phyloP scores from a whole-genome alignment of 2,797 vertebrate species.

The Nasua narica region DNA sequence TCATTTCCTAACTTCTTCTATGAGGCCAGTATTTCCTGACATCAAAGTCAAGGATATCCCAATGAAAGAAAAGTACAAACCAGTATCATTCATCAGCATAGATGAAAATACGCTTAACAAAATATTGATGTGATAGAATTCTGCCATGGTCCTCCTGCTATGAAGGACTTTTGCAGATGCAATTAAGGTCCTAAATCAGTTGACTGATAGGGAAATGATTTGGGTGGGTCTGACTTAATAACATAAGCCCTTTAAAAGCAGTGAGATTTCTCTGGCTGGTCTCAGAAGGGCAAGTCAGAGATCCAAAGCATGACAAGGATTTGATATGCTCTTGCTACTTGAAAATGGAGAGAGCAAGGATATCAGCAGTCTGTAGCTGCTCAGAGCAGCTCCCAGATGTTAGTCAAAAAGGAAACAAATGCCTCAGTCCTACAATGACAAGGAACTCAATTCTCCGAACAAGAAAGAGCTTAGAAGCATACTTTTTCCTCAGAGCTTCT shows the following conservation, averaged over 20 bases:
- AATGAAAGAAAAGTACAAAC: not conserved
- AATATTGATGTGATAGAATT: slow-evolving; percentile 6
- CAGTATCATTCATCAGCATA: not conserved
- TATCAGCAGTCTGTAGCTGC: not conserved
- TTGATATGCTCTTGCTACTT: not conserved
- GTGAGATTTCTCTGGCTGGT: not conserved
- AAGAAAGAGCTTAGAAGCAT: not conserved
- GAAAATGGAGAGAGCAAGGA: not conserved
- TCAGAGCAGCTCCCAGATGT: not conserved
- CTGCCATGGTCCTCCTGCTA: not conserved
- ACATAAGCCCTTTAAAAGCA: not conserved
- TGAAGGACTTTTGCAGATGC: slow-evolving; percentile 23
- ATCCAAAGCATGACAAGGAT: not conserved
- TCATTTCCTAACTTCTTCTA: not conserved
- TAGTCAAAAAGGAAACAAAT: not conserved
- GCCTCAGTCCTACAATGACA: not conserved
- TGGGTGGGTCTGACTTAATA: not conserved
- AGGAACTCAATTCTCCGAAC: not conserved
- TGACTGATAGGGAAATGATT: not conserved
- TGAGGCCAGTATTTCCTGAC: not conserved
- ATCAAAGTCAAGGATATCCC: not conserved
- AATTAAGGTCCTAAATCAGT: slow-evolving; percentile 19
- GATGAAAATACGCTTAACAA: not conserved
- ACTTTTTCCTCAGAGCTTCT: not conserved
- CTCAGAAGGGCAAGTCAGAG: not conserved